Evolutionary conservation across 2,888 invertebrate species (phyloP).

Genomic region (Xanthostigma xanthostigma): DNA sequence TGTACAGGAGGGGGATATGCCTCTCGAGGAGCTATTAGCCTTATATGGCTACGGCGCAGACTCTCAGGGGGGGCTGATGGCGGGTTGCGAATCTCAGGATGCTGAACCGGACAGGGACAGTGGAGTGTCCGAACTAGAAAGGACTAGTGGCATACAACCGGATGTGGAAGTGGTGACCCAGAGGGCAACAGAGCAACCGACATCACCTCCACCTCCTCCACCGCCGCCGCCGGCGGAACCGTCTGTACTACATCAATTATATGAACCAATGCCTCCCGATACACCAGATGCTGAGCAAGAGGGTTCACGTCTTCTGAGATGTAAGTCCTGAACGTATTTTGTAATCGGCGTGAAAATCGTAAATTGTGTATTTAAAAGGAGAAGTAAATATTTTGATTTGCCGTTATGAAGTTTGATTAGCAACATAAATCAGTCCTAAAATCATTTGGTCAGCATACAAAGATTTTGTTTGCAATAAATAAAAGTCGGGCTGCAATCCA

Average conservation of each 20-base stretch:
- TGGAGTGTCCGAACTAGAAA: constrained; percentile 3
- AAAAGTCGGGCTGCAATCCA: no score
- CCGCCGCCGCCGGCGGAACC: constrained; percentile 30
- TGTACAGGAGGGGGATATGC: constrained; percentile 81
- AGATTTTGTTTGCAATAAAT: no score
- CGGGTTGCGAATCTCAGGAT: constrained; percentile 2
- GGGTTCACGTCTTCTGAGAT: constrained; percentile 35
- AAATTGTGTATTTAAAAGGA: not conserved
- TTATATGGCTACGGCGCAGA: constrained; percentile 56
- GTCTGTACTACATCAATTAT: constrained; percentile 39
- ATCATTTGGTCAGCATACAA: no score
- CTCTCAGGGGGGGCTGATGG: constrained; percentile 22
- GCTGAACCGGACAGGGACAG: constrained; percentile 6
- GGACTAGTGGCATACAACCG: constrained; percentile 8
- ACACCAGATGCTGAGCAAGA: constrained; percentile 25
- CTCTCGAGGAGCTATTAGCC: constrained; percentile 80
- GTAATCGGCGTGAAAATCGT: not conserved
- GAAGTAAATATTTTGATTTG: no score
- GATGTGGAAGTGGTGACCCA: constrained; percentile 18
- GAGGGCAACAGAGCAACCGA: constrained; percentile 11
- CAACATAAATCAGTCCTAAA: no score
- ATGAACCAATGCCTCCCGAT: constrained; percentile 31
- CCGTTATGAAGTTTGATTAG: no score
- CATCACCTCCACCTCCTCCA: constrained; percentile 1
- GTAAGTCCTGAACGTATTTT: constrained; percentile 17